Evolutionary conservation across 2,888 invertebrate species (phyloP).

Genomic region (Dione vanillae): DNA sequence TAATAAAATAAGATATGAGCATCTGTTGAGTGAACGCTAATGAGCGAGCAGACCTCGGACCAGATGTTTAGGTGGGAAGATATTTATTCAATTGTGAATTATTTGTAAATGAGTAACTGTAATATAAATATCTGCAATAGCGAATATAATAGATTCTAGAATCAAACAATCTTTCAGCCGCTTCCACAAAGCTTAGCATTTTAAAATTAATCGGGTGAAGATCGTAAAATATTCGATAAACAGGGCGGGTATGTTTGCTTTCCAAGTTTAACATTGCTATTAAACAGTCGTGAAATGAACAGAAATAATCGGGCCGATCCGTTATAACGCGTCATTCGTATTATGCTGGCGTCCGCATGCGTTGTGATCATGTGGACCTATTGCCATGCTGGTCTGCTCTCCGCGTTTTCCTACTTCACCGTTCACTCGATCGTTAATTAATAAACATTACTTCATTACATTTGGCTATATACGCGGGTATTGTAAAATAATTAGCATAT

Average conservation of each 20-base stretch:
- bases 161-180: conserved; percentile 79
- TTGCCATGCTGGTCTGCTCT: conserved; percentile 70
- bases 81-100: conserved; percentile 73
- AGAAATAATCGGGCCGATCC: conserved; percentile 84
- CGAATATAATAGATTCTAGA: conserved; percentile 68
- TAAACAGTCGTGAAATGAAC: conserved; percentile 84
- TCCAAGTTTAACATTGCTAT: conserved; percentile 83
- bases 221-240: conserved; percentile 84
- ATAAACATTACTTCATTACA: conserved; percentile 60
- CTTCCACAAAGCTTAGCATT: conserved; percentile 77
- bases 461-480: conserved; percentile 56
- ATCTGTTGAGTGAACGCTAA: conserved; percentile 37
- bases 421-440: conserved; percentile 72
- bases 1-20: conserved; percentile 21
- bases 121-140: conserved; percentile 81
- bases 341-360: conserved; percentile 73
- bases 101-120: conserved; percentile 82
- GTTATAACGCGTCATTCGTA: conserved; percentile 82
- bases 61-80: conserved; percentile 74
- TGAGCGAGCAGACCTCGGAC: conserved; percentile 59
- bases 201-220: conserved; percentile 79
- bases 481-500: conserved; percentile 59
- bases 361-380: conserved; percentile 60
- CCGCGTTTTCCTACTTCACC: conserved; percentile 66
- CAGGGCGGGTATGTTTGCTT: conserved; percentile 82